Evolutionary conservation across 2,888 invertebrate species (phyloP), one percentile per base, ranked within the genome.

Genomic region (Mesoligia furuncula): DNA sequence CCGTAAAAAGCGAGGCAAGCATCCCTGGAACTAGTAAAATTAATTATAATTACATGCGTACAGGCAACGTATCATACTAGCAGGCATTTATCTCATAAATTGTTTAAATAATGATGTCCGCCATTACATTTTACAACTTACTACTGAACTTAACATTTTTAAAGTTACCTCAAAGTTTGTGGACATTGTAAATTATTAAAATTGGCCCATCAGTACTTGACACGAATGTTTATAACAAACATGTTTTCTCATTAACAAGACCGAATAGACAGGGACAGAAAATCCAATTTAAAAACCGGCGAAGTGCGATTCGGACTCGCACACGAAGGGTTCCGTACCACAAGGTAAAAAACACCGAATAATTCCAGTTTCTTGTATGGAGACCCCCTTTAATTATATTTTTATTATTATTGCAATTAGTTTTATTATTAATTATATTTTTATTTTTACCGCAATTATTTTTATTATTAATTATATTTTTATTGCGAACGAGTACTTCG

Each of bases 121-220:
- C 6, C 24, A 54, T 73, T 54, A 73, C 0, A 42, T 73, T 73
- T 54, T 74, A 73, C 39, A 51, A 31, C 74, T 73, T 39, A 48
- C 51, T 27, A 66, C 51, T 36, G 17, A 68, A 24, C 74, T 51
- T 54, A 27, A 51, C 27, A 27, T 70, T 48, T 36, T n/a, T 36
- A 48, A 48, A 8, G 13, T n/a, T 27, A 27, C 73, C 48, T 48
- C 51, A 51, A 13, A 39, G 24, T 24, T 73, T 39, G 39, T 73
- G 27, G 51, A 54, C 27, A 54, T 39, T 51, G 51, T 73, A 27
- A 73, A 39, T 73, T 24, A 74, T 42, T 73, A 74, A 73, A 74
- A 54, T 54, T 73, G 24, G 1, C 54, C 24, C 39, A 73, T 39
- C 73, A 51, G 9, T 20, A 73, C 73, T 39, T 73, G 39, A 73